Evolutionary conservation across 2,888 invertebrate species (phyloP).

Genomic region (Volucella inflata): DNA sequence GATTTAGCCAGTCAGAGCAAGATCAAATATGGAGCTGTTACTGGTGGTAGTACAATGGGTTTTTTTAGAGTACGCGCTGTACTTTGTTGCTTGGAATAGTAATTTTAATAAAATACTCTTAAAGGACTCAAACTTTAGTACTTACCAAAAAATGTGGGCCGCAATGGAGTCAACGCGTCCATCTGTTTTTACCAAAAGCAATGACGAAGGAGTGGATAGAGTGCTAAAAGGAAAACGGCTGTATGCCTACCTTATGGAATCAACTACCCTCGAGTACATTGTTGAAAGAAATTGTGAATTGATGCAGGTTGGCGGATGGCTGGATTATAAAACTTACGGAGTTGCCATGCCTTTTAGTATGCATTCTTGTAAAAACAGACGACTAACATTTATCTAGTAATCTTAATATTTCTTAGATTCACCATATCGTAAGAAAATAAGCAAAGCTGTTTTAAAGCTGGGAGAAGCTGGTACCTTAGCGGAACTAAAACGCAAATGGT

Average conservation of each 20-base stretch:
- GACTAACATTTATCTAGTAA: neutral
- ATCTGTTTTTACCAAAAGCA: conserved; percentile 91
- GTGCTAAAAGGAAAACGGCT: conserved; percentile 90
- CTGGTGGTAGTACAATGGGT: conserved; percentile 93
- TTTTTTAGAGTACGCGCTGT: conserved; percentile 90
- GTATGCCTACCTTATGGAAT: conserved; percentile 98
- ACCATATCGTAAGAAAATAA: conserved; percentile 91
- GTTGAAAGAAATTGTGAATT: conserved; percentile 93
- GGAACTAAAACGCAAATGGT: conserved; percentile 95
- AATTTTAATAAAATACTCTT: neutral
- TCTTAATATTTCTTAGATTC: conserved; percentile 85
- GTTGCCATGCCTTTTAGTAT: conserved; percentile 96
- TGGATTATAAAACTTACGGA: conserved; percentile 97
- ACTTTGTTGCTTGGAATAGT: neutral
- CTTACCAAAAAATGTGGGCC: conserved; percentile 96
- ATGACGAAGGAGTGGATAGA: conserved; percentile 93
- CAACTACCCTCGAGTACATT: conserved; percentile 96
- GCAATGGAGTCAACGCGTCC: conserved; percentile 94
- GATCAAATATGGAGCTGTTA: conserved; percentile 97
- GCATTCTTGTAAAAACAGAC: conserved; percentile 80
- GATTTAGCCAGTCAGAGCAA: conserved; percentile 97
- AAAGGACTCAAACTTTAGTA: conserved; percentile 93
- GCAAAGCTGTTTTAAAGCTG: conserved; percentile 93
- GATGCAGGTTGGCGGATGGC: conserved; percentile 90
- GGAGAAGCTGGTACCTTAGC: conserved; percentile 94